Evolutionary conservation across 2,113 vertebrate species (phyloP), one percentile per base, ranked within the genome.

Genomic region (Halcyon senegalensis): DNA sequence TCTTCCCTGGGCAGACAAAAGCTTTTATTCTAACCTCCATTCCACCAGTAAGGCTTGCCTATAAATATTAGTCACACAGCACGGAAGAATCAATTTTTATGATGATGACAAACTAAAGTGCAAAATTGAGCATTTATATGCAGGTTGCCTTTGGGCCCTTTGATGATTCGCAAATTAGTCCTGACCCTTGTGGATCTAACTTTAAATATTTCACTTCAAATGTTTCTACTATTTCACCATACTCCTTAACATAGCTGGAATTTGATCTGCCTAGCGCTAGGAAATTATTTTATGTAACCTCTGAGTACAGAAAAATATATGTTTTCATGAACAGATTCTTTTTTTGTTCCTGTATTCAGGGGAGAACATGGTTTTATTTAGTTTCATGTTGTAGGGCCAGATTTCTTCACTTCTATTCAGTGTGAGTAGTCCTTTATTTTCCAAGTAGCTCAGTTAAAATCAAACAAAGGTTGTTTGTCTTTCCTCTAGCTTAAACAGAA

Each of bases 51-150:
- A 66, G 62, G 17, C 67, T 94, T 87, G 74, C 48, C 70, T 90
- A 93, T 83, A 89, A 95, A 93, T 93, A 87, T 79, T 76, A 94
- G 88, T 96, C 95, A 93, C 73, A 84, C 23, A 21, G 67, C 43
- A 91, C 0, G 9, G 82, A 97, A 94, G 78, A 97, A 97, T 96
- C 67, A 78, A 86, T 94, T 97, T 93, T 91, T 86, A 94, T 27
- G 84, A 53, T 69, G 89, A 90, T 77, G 81, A 97, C 89, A 97
- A 95, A 92, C 78, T 23, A 91, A 96, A 96, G 87, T 5, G 60
- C 89, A 94, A 93, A 95, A 90, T 16, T 73, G 72, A 66, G 56
- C 91, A 90, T 94, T 97, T 92, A 89, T 66, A 90, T 30, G 43
- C 68, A 84, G 79, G 73, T 93, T 92, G 93, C 87, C 94, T 91